Evolutionary conservation across 2,888 invertebrate species (phyloP), one percentile per base, ranked within the genome.

Genomic region (Patella caerulea): DNA sequence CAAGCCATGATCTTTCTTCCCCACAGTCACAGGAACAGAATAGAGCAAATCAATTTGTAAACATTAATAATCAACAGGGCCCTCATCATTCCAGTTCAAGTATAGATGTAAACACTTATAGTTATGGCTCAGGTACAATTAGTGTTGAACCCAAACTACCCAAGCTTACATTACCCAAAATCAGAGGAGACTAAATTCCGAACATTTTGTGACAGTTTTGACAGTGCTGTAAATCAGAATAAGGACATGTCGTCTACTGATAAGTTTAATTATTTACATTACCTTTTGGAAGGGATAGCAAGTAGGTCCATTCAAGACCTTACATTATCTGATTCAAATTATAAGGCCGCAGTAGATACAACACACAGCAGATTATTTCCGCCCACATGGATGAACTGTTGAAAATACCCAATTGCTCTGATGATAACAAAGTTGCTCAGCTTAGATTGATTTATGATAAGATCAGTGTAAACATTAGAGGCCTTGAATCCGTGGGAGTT

Each of bases 191-290:
- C n/a, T 24, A 65, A 65, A 65, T 65, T 65, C n/a, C n/a, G n/a
- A 29, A 53, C 72, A 53, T 53, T 72, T 29, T 72, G 72, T 53
- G 72, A 72, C 19, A 72, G 53, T 72, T 72, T 72, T 55, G 54
- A 72, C 19, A 55, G 54, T 5, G 53, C 72, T n/a, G 72, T 72
- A 17, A 72, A 72, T 55, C 45, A 24, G 53, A 72, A 72, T 53
- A 11, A 15, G n/a, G 54, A 34, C n/a, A 72, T 72, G 19, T 54
- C 72, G 53, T 29, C 54, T 52, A 55, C 52, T 72, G 72, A 72
- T 29, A 72, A 72, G 55, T 72, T 72, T 53, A 72, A 55, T 54
- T 55, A 72, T 72, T 72, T 72, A 19, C 53, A 72, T 29, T 45
- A n/a, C 15, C 53, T 72, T 14, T 72, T 72, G 14, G 72, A 72